Evolutionary conservation across 2,888 invertebrate species (phyloP), one percentile per base, ranked within the genome.

Genomic region (Amphipyra berbera): DNA sequence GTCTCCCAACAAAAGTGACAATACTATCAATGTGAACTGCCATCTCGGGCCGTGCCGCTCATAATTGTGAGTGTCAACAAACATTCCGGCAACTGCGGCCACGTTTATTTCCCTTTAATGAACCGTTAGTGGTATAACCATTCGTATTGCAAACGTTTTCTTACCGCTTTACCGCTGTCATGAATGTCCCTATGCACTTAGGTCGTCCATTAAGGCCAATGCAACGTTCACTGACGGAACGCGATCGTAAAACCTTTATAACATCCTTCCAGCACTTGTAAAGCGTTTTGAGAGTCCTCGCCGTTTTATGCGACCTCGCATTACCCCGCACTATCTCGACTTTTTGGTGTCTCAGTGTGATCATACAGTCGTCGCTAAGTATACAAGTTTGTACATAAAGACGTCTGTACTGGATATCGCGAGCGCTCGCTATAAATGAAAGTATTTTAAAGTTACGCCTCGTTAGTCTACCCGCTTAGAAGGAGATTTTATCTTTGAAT

Each of bases 251-350:
- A 95, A 94, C 90, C 92, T 93, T 94, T 94, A 95, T 92, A 93
- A 94, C 93, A 93, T 94, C 94, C 94, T 93, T 93, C 93, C 92
- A 94, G 90, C 89, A 93, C 94, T 94, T 94, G 93, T 94, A 94
- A 94, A 94, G 86, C 94, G 92, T 90, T 94, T 93, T 90, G 87
- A 91, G 89, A 90, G 86, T 90, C 87, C 86, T 90, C 84, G 82
- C 85, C 83, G 84, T 90, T 92, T 92, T 93, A 93, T 93, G 88
- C 80, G 91, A 90, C 89, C 89, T 83, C 79, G 79, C 86, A 90
- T 89, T 89, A 92, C 86, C 86, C 84, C 79, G 78, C 82, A 87
- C 86, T 86, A 89, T 86, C 84, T 82, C 65, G 69, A 84, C 73
- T 84, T 85, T 88, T 86, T 81, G 79, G 79, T 85, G 80, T 85